Evolutionary conservation across 1,140 invertebrate genomes (phyloP).

Genomic region (Dysdera silvatica): DNA sequence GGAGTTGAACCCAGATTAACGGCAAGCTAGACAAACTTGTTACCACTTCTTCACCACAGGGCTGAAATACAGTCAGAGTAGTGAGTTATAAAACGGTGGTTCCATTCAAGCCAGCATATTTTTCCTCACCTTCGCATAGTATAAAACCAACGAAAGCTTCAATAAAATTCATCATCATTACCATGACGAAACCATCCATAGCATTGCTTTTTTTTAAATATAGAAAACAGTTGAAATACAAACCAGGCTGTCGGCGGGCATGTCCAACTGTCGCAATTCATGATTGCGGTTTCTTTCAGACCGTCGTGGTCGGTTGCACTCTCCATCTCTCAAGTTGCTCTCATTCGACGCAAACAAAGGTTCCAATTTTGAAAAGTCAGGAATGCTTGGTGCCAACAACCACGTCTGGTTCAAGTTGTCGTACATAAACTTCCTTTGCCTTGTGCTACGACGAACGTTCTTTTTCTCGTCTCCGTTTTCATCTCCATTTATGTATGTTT

Average conservation of each 20-base stretch:
- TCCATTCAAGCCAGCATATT: too few relatives aligned
- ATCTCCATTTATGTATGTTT: constrained; percentile 18
- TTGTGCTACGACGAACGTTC: constrained; percentile 50
- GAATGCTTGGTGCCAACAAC: constrained; percentile 19
- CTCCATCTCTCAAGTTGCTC: constrained; percentile 13
- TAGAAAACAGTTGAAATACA: constrained; percentile 4
- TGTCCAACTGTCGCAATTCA: constrained; percentile 1
- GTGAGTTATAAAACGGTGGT: too few relatives aligned
- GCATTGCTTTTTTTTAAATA: constrained; percentile 5
- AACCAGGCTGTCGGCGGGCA: constrained; percentile 5
- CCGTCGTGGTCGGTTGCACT: constrained; percentile 7
- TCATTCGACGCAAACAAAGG: constrained; percentile 44
- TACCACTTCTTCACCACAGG: too few relatives aligned
- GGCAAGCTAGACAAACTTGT: too few relatives aligned
- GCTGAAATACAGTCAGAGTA: too few relatives aligned
- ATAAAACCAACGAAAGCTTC: too few relatives aligned
- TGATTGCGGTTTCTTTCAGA: constrained; percentile 22
- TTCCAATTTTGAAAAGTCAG: constrained; percentile 42
- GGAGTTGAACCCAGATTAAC: too few relatives aligned
- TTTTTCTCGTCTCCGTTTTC: constrained; percentile 11
- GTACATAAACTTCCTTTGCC: constrained; percentile 51
- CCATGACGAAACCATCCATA: too few relatives aligned
- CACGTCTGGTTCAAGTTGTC: constrained; percentile 36
- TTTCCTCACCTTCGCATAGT: too few relatives aligned
- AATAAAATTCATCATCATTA: too few relatives aligned